Base-by-base conservation (phyloP, 2,888 invertebrate species). In the Caenorhabditis panamensis region DNA sequence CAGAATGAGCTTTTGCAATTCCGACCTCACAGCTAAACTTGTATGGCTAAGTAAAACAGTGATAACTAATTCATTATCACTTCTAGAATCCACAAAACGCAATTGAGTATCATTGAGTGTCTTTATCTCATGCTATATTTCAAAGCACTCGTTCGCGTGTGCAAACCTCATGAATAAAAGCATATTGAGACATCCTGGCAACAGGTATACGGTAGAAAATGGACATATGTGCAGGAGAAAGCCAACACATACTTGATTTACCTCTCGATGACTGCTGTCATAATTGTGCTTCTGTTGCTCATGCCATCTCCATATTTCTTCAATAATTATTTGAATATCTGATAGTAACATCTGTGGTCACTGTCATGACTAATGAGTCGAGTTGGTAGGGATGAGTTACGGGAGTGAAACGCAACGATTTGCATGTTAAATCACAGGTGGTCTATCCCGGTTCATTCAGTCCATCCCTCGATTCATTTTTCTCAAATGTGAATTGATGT, bases 81-180 rank as follows among this genome's bases (percentile, higher is more conserved):
- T 59, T 66, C 75, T 53, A 61, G 66, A 75, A 66, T 67, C 75
- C 75, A 75, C 75, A 66, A 66, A 73, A 73, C 73, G 73, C 64
- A 36, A 73, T 59, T 47, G 63, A 47, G 24, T 56, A 28, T 47
- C 53, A 54, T 56, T 72, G 63, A 49, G 47, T 20, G 13, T 20
- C 56, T 62, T 16, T 68, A 58, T 62, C 36, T 44, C 26, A 63
- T 68, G 64, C 61, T 79, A 71, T 67, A 72, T 72, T 79, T 67
- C 56, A 78, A 59, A 79, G 56, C 62, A 71, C 36, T 31, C 49
- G 73, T 28, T 79, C 63, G 79, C 79, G 79, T 79, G 79, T 73
- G 58, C 53, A 62, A 56, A 68, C 72, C 73, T 79, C 79, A 79
- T 79, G 73, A 79, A 79, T 79, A 79, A 79, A 73, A 64, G 66